Evolutionary conservation across 2,888 invertebrate species (phyloP).

Genomic region (Minunthozetes semirufus): DNA sequence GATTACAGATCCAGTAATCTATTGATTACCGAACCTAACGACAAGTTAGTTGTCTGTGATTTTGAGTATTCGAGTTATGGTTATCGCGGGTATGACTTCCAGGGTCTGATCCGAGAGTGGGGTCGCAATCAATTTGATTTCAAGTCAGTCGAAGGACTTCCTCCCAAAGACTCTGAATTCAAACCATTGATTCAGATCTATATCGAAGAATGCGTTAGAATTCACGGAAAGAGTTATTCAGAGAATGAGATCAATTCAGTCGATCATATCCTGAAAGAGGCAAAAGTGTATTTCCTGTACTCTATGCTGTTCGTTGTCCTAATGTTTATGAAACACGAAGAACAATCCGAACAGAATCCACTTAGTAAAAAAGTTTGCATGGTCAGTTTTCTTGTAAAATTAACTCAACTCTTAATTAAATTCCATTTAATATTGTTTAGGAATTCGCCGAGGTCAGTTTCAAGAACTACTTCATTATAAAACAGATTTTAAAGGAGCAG

Average conservation of each 20-base stretch:
- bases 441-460: too few relatives aligned
- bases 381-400: too few relatives aligned
- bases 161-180: not conserved
- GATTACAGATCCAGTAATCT: not conserved
- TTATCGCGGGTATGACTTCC: not conserved
- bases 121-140: not conserved
- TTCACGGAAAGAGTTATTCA: not conserved
- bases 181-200: not conserved
- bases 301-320: not conserved
- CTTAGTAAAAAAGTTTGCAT: too few relatives aligned
- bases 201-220: not conserved
- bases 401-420: too few relatives aligned
- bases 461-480: too few relatives aligned
- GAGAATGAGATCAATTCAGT: not conserved
- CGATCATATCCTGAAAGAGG: not conserved
- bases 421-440: too few relatives aligned
- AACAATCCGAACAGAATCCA: too few relatives aligned
- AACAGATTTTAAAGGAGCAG: too few relatives aligned
- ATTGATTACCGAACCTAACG: not conserved
- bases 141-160: not conserved
- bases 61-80: not conserved
- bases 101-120: not conserved
- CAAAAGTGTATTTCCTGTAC: not conserved
- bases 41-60: not conserved
- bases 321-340: too few relatives aligned